phyloP scores from a whole-genome alignment of 2,888 invertebrate species.

The Mellilla xanthometata region DNA sequence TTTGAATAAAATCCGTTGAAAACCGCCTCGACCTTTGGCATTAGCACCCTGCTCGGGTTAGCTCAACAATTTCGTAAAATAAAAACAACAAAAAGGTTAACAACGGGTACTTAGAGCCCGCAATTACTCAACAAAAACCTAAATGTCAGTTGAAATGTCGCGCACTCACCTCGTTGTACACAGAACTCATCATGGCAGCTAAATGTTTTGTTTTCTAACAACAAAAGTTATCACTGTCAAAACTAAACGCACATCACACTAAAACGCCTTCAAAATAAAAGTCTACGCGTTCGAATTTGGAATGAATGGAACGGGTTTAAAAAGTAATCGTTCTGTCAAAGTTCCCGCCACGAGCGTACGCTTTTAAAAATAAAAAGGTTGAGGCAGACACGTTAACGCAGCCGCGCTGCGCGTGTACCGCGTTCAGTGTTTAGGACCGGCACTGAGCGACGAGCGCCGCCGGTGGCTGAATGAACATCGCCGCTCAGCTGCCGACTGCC shows the following conservation, averaged over 20 bases:
- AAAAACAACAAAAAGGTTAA: conserved; percentile 29
- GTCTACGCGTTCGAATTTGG: conserved; percentile 5
- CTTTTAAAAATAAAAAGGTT: conserved; percentile 48
- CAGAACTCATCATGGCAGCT: conserved; percentile 66
- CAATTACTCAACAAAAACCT: conserved; percentile 69
- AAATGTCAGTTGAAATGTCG: conserved; percentile 73
- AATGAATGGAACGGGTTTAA: conserved; percentile 4
- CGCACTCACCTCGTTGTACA: conserved; percentile 77
- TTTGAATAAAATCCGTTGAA: conserved; percentile 22
- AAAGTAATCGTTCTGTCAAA: conserved; percentile 45
- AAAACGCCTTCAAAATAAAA: conserved; percentile 19
- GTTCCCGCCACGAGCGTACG: conserved; percentile 59
- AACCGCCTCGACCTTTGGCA: conserved; percentile 21
- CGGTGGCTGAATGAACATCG: conserved; percentile 65
- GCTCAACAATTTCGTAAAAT: conserved; percentile 22
- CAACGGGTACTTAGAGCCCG: conserved; percentile 45
- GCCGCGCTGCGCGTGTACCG: conserved; percentile 70
- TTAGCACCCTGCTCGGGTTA: conserved; percentile 26
- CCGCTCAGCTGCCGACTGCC: conserved; percentile 69
- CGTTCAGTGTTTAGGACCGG: conserved; percentile 74
- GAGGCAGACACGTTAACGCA: conserved; percentile 54
- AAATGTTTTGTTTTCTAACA: conserved; percentile 57
- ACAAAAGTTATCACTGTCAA: conserved; percentile 51
- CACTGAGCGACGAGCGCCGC: conserved; percentile 64
- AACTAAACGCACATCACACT: conserved; percentile 68